Evolutionary conservation across 1,140 invertebrate genomes (phyloP).

Genomic region (Drosophila ananassae): DNA sequence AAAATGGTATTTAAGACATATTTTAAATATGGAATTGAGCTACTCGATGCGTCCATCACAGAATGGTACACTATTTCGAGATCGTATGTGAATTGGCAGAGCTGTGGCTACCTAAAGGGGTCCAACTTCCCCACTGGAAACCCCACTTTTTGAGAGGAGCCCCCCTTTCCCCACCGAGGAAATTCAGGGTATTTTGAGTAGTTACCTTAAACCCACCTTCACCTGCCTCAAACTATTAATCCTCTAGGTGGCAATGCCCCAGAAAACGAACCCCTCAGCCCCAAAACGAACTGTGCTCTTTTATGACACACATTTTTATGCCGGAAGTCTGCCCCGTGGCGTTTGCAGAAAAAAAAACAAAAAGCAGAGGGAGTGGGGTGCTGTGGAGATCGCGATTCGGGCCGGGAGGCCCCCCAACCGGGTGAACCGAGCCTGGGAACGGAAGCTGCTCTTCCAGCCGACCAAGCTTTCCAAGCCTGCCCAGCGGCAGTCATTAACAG

Average conservation of each 20-base stretch:
- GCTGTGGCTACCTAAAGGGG: too few species aligned
- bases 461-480: slow-evolving; percentile 17
- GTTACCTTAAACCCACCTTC: background rate
- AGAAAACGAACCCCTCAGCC: background rate
- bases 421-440: slow-evolving; percentile 61
- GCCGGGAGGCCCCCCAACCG: slow-evolving; percentile 13
- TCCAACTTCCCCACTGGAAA: too few species aligned
- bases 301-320: slow-evolving; percentile 72
- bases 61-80: too few species aligned
- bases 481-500: slow-evolving; percentile 67
- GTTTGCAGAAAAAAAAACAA: slow-evolving; percentile 22
- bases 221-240: background rate
- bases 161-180: too few species aligned
- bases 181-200: background rate
- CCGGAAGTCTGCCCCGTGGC: slow-evolving; percentile 73
- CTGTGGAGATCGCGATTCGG: background rate
- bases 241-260: slow-evolving; percentile 7
- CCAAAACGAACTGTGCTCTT: slow-evolving; percentile 27
- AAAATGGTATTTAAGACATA: too few species aligned
- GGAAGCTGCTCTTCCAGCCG: slow-evolving; percentile 60
- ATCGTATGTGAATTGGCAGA: too few species aligned
- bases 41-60: too few species aligned
- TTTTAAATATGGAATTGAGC: too few species aligned
- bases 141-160: too few species aligned
- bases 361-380: slow-evolving; percentile 4